Evolutionary conservation across 2,888 invertebrate species (phyloP), one percentile per base, ranked within the genome.

Genomic region (Cremastobaeus sp.): DNA sequence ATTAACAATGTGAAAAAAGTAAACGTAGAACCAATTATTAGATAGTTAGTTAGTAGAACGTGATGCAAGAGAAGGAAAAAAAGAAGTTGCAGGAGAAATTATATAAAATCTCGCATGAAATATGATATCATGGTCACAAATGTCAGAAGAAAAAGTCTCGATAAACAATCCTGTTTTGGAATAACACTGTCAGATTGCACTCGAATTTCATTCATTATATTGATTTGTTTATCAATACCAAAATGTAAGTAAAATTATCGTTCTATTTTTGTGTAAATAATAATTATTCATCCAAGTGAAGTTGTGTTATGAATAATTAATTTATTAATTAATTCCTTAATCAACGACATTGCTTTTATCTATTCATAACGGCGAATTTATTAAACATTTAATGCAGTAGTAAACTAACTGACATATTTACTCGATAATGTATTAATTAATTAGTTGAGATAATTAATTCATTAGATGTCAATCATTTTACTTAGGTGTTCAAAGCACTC

Each of bases 401-500:
- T n/a, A n/a, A n/a, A n/a, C n/a, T n/a, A n/a, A n/a, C n/a, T n/a
- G n/a, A n/a, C n/a, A 21, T 21, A 21, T 32, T 32, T 32, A 32
- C 12, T n/a, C n/a, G n/a, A n/a, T n/a, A n/a, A n/a, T n/a, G n/a
- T n/a, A n/a, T n/a, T n/a, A n/a, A n/a, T n/a, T n/a, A n/a, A n/a
- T n/a, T n/a, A n/a, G n/a, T n/a, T n/a, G n/a, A n/a, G n/a, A n/a
- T n/a, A n/a, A n/a, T n/a, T n/a, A n/a, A n/a, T n/a, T n/a, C n/a
- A 30, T 30, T 30, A 30, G 8, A 6, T 34, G 5, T 9, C 14
- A 1, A 14, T 14, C 14, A 17, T 52, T 35, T 55, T 9, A 52
- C 18, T 47, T 35, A 59, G 68, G 35, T 37, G 34, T 52, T 34
- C 50, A 60, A 69, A 45, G 28, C 48, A 70, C 89, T 57, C 89